Conservation (phyloP, 2,113 vertebrate species). For the Pygoscelis adeliae region DNA sequence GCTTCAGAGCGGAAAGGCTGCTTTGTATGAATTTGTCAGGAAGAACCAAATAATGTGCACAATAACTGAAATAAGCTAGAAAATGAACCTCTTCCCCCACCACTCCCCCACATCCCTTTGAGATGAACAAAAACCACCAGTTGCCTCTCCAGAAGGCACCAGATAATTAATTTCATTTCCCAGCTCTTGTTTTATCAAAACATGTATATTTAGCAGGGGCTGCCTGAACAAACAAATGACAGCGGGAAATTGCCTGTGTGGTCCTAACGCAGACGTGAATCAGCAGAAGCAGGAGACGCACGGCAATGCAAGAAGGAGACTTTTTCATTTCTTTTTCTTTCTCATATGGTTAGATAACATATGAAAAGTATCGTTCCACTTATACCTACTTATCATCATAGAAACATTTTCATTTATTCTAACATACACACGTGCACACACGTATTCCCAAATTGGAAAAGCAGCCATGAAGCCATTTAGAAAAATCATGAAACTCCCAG, state of each 20-base stretch:
- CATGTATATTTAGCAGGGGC: not conserved
- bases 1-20: not conserved
- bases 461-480: not conserved
- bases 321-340: not conserved
- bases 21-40: not conserved
- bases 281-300: not conserved
- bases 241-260: not conserved
- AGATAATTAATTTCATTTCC: not conserved
- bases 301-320: not conserved
- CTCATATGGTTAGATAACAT: not conserved
- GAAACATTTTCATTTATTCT: not conserved
- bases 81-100: not conserved
- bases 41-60: not conserved
- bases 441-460: not conserved
- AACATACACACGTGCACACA: not conserved
- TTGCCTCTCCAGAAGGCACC: not conserved
- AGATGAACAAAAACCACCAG: not conserved
- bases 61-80: not conserved
- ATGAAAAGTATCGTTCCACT: not conserved
- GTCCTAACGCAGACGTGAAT: not conserved
- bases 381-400: not conserved
- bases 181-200: conserved; percentile 12
- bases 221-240: not conserved
- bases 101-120: not conserved
- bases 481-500: not conserved